Evolutionary conservation across 2,797 vertebrate species (phyloP).

Genomic region (Sebastes nivosus): DNA sequence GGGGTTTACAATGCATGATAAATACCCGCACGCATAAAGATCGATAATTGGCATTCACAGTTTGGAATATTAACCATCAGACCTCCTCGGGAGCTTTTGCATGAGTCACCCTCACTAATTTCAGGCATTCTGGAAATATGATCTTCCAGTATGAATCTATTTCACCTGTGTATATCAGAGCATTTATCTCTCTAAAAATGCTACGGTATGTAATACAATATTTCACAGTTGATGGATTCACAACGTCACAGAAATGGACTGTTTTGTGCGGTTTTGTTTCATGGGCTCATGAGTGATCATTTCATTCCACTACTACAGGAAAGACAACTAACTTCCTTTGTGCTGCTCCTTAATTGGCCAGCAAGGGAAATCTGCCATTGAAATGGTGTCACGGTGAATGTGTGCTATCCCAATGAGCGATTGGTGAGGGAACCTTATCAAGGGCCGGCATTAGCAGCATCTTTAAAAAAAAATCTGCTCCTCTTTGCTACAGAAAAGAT

Average conservation of each 20-base stretch:
- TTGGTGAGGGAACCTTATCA: slow-evolving; percentile 82
- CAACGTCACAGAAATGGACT: slow-evolving; percentile 21
- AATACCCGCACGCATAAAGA: slow-evolving; percentile 77
- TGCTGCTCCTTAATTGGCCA: slow-evolving; percentile 90
- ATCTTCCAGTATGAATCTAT: slow-evolving; percentile 18
- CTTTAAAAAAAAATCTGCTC: slow-evolving; percentile 78
- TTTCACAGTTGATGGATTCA: slow-evolving; percentile 1
- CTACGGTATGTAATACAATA: neutral
- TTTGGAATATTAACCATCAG: slow-evolving; percentile 67
- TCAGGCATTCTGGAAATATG: slow-evolving; percentile 24
- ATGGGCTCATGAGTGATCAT: slow-evolving; percentile 54
- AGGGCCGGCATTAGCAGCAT: slow-evolving; percentile 84
- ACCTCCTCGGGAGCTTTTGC: slow-evolving; percentile 33
- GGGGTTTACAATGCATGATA: slow-evolving; percentile 79
- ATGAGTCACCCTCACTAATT: slow-evolving; percentile 34
- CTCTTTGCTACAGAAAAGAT: slow-evolving; percentile 70
- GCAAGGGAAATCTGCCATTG: slow-evolving; percentile 90
- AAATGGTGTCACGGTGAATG: slow-evolving; percentile 86
- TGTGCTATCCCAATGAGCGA: slow-evolving; percentile 80
- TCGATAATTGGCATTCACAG: slow-evolving; percentile 79
- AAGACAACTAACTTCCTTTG: slow-evolving; percentile 72
- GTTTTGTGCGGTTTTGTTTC: slow-evolving; percentile 51
- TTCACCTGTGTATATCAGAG: slow-evolving; percentile 19
- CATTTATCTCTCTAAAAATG: slow-evolving; percentile 9
- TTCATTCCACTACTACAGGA: slow-evolving; percentile 58